Base-by-base conservation (phyloP, 2,797 vertebrate genomes). In the Hydrocynus forskahlii region DNA sequence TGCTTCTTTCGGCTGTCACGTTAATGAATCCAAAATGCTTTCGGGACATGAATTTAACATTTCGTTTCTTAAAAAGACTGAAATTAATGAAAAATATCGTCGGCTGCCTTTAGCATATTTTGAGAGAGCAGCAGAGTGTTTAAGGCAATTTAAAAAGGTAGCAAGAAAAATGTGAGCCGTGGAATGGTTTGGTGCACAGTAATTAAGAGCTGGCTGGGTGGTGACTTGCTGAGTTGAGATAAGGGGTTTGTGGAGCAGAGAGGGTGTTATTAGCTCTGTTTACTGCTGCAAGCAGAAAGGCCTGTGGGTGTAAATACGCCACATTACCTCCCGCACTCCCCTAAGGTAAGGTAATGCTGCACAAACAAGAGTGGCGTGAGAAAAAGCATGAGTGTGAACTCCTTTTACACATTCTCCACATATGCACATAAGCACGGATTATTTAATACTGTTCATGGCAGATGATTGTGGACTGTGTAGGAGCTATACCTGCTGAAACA, bases 151-250 rank as follows among this genome's bases (percentile, higher is more conserved):
- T 89, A 88, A 87, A 79, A 77, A 74, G 79, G 87, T 73, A 86
- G 83, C 82, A 81, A 80, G 78, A 80, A 85, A 90, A 89, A 87
- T 81, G 87, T 86, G 80, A 86, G 81, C 77, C 78, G 80, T 86
- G 88, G 84, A 85, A 92, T 88, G 92, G 86, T 83, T 88, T 85
- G 83, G 84, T 89, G 89, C 88, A 86, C 87, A 83, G 86, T 93
- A 92, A 94, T 94, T 89, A 93, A 92, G 92, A 89, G 90, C 87
- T 88, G 86, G 85, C 87, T 92, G 91, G 89, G 90, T 90, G 84
- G 87, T 89, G 90, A 93, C 93, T 92, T 92, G 92, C 92, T 92
- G 92, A 90, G 91, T 91, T 92, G 87, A 91, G 93, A 94, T 94
- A 93, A 92, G 89, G 86, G 80, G 84, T 89, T 88, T 83, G 89